A percentile compares a stretch with the other conserved stretches of the same genome.
Conservation (phyloP, 37 sponge, comb jelly and placozoan genomes). For the Halichondria panicea region DNA sequence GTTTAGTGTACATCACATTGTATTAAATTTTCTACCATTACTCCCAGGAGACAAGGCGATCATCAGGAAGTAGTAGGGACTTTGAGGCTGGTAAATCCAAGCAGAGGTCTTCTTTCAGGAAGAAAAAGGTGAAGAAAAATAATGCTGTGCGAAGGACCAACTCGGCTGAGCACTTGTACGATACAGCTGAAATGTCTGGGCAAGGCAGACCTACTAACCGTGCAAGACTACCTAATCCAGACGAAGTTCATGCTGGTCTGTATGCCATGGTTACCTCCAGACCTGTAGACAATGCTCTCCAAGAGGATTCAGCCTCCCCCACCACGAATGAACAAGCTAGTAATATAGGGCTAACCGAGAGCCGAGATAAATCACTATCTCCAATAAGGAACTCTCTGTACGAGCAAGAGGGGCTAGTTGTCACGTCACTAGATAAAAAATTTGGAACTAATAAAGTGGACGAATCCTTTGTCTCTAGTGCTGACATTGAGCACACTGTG, state of each 20-base stretch:
- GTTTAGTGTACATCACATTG: too few species aligned
- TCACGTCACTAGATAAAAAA: neutral
- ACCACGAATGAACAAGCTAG: too few species aligned
- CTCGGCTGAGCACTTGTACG: slow-evolving; percentile 28
- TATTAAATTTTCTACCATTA: too few species aligned
- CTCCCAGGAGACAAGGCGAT: too few species aligned
- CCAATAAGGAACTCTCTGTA: neutral
- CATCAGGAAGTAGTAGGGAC: too few species aligned
- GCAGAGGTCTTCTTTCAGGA: neutral
- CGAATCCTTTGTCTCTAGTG: neutral
- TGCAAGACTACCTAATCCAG: too few species aligned
- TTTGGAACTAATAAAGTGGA: neutral
- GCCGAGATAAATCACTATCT: neutral
- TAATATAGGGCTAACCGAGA: too few species aligned
- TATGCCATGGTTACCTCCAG: too few species aligned
- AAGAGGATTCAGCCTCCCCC: too few species aligned
- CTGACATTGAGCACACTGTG: slow-evolving; percentile 14
- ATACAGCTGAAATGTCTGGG: slow-evolving; percentile 19
- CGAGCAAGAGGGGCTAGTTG: slow-evolving; percentile 3
- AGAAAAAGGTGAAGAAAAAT: neutral
- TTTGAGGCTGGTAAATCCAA: neutral
- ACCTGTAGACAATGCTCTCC: too few species aligned
- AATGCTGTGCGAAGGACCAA: neutral
- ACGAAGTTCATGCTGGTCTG: too few species aligned
- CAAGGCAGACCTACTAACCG: too few species aligned